phyloP scores from a whole-genome alignment of 1,140 invertebrate species.

The Leptinotarsa lineolata region DNA sequence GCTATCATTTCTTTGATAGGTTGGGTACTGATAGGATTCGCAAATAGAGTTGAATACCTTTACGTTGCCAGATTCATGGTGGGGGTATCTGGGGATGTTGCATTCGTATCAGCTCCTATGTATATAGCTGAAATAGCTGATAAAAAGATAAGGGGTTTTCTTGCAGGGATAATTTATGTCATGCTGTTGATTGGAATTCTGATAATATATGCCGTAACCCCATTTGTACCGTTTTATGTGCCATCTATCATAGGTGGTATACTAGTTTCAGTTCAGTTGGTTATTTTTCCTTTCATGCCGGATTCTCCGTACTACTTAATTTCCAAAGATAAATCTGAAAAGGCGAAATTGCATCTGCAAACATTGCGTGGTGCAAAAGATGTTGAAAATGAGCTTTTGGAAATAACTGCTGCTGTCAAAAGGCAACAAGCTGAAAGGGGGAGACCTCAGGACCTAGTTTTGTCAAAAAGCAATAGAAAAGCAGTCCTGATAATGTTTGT shows the following conservation, averaged over 20 bases:
- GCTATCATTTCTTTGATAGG: conserved; percentile 64
- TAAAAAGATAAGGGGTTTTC: conserved; percentile 45
- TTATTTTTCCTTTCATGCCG: conserved; percentile 40
- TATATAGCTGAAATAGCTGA: conserved; percentile 53
- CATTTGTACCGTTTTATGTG: conserved; percentile 37
- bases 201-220: conserved; percentile 42
- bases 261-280: conserved; percentile 32
- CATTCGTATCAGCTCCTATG: conserved; percentile 49
- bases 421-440: conserved; percentile 43
- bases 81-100: conserved; percentile 45
- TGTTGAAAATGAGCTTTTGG: conserved; percentile 56
- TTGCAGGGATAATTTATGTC: conserved; percentile 43
- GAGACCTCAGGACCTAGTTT: conserved; percentile 39
- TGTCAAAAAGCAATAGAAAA: conserved; percentile 42
- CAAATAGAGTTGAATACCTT: conserved; percentile 39
- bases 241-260: conserved; percentile 43
- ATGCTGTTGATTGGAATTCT: conserved; percentile 49
- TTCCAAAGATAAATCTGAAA: conserved; percentile 49
- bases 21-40: conserved; percentile 55
- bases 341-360: conserved; percentile 59
- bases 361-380: conserved; percentile 58
- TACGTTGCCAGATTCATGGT: conserved; percentile 58
- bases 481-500: conserved; percentile 50
- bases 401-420: conserved; percentile 50
- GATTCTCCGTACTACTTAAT: conserved; percentile 41